Evolutionary conservation across 2,113 vertebrate species (phyloP).

Genomic region (Butorides virescens): DNA sequence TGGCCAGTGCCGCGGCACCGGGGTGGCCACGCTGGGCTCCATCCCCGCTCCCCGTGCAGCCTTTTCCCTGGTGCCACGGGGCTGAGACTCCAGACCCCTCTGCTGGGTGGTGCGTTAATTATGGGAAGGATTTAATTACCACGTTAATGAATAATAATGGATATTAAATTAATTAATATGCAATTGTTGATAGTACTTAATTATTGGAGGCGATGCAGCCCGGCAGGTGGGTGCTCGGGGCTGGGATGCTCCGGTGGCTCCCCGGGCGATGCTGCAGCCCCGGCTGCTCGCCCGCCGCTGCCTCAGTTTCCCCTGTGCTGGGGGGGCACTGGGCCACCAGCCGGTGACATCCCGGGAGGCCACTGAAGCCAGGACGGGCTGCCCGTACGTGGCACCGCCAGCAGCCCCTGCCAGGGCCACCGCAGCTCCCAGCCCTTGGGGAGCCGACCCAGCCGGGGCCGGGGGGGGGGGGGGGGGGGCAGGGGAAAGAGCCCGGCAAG

Average conservation of each 20-base stretch:
- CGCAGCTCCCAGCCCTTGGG: rapidly evolving
- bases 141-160: conserved; percentile 53
- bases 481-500: background rate
- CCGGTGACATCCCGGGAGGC: background rate
- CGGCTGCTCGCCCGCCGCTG: background rate
- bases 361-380: background rate
- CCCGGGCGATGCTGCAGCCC: background rate
- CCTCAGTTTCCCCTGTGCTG: background rate
- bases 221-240: background rate
- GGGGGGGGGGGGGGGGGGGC: background rate
- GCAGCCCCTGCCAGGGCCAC: background rate
- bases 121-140: conserved; percentile 48
- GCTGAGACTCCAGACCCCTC: background rate
- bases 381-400: rapidly evolving
- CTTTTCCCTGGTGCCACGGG: rapidly evolving
- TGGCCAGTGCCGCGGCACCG: rapidly evolving
- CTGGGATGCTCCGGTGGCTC: background rate
- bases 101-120: conserved; percentile 17
- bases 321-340: rapidly evolving
- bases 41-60: rapidly evolving
- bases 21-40: rapidly evolving
- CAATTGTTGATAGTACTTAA: conserved; percentile 49
- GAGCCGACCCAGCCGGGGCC: too few relatives aligned
- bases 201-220: background rate
- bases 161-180: conserved; percentile 60